Evolutionary conservation across 2,888 invertebrate species (phyloP).

Genomic region (Lydus trimaculatus): DNA sequence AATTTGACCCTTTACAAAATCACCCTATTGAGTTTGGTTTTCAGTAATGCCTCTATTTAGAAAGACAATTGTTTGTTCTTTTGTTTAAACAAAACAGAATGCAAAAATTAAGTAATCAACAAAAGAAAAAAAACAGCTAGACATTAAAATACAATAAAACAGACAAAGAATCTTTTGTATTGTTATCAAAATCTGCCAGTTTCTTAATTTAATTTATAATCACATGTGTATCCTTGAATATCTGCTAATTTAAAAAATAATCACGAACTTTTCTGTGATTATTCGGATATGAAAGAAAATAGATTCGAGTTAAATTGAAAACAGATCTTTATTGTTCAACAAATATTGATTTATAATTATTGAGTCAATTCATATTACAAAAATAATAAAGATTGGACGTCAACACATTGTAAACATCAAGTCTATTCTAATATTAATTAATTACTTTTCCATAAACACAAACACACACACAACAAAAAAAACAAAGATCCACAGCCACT

Average conservation of each 20-base stretch:
- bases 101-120: too few relatives aligned
- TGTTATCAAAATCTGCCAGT: not conserved
- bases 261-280: not conserved
- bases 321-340: not conserved
- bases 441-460: too few relatives aligned
- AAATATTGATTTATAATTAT: constrained; percentile 1
- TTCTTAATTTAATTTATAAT: not conserved
- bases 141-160: too few relatives aligned
- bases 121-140: too few relatives aligned
- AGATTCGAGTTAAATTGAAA: not conserved
- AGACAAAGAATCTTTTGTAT: too few relatives aligned
- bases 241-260: not conserved
- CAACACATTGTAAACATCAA: not conserved
- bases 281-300: not conserved
- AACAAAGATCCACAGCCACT: not conserved
- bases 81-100: too few relatives aligned
- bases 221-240: not conserved
- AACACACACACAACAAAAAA: too few relatives aligned
- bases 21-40: too few relatives aligned
- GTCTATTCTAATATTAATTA: not conserved
- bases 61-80: too few relatives aligned
- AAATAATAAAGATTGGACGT: not conserved
- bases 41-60: too few relatives aligned
- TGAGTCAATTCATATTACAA: not conserved
- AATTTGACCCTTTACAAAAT: too few relatives aligned